phyloP scores from a whole-genome alignment of 2,888 invertebrate genomes.

The Schizotus pectinicornis region DNA sequence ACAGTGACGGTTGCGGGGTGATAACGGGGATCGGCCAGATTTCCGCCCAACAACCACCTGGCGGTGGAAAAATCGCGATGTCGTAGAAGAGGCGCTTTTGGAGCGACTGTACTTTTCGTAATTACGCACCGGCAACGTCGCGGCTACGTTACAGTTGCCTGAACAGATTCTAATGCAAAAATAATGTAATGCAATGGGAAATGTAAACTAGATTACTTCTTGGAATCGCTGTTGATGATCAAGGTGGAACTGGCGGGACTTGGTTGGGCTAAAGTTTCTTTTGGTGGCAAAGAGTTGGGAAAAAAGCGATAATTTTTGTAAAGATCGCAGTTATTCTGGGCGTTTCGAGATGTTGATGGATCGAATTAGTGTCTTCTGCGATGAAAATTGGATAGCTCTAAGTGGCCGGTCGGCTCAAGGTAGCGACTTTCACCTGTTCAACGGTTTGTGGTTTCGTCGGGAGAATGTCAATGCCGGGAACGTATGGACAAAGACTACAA shows the following conservation, averaged over 20 bases:
- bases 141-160: slow-evolving; percentile 20
- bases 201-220: slow-evolving; percentile 26
- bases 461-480: slow-evolving; percentile 26
- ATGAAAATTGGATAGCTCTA: no score
- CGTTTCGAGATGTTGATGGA: no score
- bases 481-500: no score
- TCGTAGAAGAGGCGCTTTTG: no score
- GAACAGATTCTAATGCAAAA: slow-evolving; percentile 27
- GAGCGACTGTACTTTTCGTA: no score
- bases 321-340: no score
- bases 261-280: neutral
- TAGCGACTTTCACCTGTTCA: slow-evolving; percentile 22
- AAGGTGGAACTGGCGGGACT: slow-evolving; percentile 4
- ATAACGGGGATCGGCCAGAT: no score
- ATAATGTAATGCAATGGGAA: slow-evolving; percentile 25
- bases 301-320: no score
- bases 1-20: no score
- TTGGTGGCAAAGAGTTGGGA: neutral
- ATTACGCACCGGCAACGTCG: slow-evolving; percentile 18
- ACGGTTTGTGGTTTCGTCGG: neutral
- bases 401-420: slow-evolving; percentile 8
- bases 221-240: slow-evolving; percentile 18
- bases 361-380: no score
- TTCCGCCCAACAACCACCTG: no score
- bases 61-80: no score